Percentiles rank a stretch among this genome's conserved stretches.
Evolutionary conservation across 2,797 vertebrate species (phyloP).

Genomic region (Sebastes alutus): DNA sequence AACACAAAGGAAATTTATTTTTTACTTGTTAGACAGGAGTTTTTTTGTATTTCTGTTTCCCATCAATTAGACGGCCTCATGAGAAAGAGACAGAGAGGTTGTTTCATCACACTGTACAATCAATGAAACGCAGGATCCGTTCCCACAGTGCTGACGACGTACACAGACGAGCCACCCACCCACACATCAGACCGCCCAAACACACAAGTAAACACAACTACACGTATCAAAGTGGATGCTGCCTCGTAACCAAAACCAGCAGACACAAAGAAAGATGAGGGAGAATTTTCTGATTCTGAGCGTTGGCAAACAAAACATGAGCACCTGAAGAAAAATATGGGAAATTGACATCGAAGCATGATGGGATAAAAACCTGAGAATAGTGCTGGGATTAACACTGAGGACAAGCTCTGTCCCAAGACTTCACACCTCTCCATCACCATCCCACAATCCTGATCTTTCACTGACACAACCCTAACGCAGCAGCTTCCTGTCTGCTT

Average conservation of each 20-base stretch:
- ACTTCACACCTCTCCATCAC: not conserved
- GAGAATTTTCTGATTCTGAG: not conserved
- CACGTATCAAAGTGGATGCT: slow-evolving; percentile 32
- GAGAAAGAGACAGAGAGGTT: not conserved
- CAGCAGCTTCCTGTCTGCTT: not conserved
- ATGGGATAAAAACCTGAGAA: not conserved
- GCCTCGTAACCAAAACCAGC: slow-evolving; percentile 9
- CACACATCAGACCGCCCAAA: slow-evolving; percentile 17
- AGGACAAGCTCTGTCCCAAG: not conserved
- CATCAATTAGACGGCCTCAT: not conserved
- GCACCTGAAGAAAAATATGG: not conserved
- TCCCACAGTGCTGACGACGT: slow-evolving; percentile 45
- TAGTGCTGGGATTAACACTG: not conserved
- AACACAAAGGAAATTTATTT: not conserved
- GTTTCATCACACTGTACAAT: slow-evolving; percentile 48
- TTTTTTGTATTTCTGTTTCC: not conserved
- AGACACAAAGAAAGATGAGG: slow-evolving; percentile 29
- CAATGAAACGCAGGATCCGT: slow-evolving; percentile 51
- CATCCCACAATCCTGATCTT: not conserved
- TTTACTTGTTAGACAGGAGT: not conserved
- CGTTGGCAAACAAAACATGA: not conserved
- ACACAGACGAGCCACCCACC: slow-evolving; percentile 28
- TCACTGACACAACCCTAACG: not conserved
- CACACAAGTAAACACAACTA: not conserved
- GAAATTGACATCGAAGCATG: not conserved